Base-by-base conservation (phyloP, 2,113 vertebrate genomes). In the Alosa alosa region DNA sequence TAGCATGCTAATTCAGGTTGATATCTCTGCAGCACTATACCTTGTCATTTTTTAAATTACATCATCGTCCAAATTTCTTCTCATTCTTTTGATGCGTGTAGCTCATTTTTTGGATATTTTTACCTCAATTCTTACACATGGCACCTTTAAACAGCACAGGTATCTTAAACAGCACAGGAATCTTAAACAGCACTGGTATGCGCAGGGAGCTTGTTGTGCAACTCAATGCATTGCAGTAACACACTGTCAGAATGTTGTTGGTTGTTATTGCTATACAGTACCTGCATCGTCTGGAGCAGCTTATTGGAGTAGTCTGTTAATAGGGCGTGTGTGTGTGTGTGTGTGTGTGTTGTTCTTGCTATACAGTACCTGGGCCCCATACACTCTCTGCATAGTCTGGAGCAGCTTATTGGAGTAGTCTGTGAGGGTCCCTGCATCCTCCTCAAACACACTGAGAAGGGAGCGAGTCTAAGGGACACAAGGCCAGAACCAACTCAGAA, bases 351-450 rank as follows among this genome's bases (percentile, higher is more conserved):
- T 17, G 11, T 4, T 15, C 0, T 5, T 17, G 13, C 41, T 44
- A 44, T 78, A 78, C 72, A 39, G 36, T 78, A 99, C 98, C 97
- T 99, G 98, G 20, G 98, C 98, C 84, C 98, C 98, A 20, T 97
- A 99, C 88, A 99, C 97, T 0, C 98, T 94, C 89, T 99, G 98
- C 98, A 99, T 97, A 0, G 98, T 96, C 89, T 99, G 98, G 44
- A 99, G 96, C 91, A 99, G 95, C 93, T 99, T 95, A 93, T 99
- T 99, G 89, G 97, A 98, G 85, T 99, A 99, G n/a, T 98, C 97
- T 0, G 98, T 99, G 46, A 99, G 97, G 0, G 97, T 99, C 83
- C 95, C 96, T 0, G 97, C 96, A 97, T 99, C 98, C 90, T 99
- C 98, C 88, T 99, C 98, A 94, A 99, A 99, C 2, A 99, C 98